Evolutionary conservation across 2,113 vertebrate genomes (phyloP).

Genomic region (Cyprinodon brontotheroides): DNA sequence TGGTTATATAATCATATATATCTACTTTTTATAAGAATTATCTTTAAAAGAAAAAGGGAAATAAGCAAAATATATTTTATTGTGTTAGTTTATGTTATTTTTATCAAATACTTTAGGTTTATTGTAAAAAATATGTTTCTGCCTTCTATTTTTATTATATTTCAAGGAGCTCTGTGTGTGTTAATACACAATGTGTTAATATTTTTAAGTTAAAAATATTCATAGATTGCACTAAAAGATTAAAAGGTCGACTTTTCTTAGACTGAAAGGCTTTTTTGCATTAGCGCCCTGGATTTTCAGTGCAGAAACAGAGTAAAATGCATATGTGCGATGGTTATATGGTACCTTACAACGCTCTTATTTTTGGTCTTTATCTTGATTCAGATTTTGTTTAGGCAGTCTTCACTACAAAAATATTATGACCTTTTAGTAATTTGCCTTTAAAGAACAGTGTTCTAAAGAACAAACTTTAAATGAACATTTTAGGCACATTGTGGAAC

Average conservation of each 20-base stretch:
- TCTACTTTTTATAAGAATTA: neutral
- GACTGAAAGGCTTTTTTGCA: neutral
- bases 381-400: neutral
- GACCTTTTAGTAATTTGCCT: conserved; percentile 17
- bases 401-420: neutral
- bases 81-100: neutral
- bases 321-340: neutral
- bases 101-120: neutral
- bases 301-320: neutral
- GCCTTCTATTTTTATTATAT: no score
- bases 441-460: neutral
- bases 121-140: neutral
- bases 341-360: neutral
- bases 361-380: neutral
- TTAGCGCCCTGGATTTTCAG: neutral
- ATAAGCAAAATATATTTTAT: neutral
- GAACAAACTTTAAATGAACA: neutral
- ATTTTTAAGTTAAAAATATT: no score
- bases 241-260: neutral
- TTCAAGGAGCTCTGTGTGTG: no score
- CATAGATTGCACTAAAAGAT: neutral
- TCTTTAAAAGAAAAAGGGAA: no score
- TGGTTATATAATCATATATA: neutral
- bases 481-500: neutral
- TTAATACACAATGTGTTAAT: no score